Base-by-base conservation (phyloP, 1,140 invertebrate species). In the Drosophila oshimai region DNA sequence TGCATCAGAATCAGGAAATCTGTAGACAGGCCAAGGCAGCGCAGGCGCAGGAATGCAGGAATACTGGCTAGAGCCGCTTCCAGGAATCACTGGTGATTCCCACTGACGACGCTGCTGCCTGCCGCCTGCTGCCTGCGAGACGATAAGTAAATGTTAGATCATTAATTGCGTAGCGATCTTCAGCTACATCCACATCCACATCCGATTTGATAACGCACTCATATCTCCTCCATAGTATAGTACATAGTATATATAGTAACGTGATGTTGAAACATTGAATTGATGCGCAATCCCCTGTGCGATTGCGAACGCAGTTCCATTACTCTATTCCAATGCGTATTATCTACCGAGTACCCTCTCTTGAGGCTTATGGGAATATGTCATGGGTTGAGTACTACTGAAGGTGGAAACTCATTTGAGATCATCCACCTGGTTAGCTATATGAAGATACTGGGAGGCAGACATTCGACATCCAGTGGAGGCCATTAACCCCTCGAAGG, bases 1-100 rank as follows among this genome's bases (percentile, higher is more conserved):
- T 80, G 76, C 42, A 22, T 18, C n/a, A 31, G n/a, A 24, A 68
- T 54, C 37, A 54, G 64, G 64, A 68, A 68, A 67, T 51, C 26
- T 18, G 9, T 7, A 15, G 41, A 44, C 22, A 7, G n/a, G 39
- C 2, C 18, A 7, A n/a, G n/a, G n/a, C n/a, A n/a, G n/a, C n/a
- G n/a, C n/a, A n/a, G n/a, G 2, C n/a, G 2, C 4, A 15, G 41
- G 41, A 26, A 44, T 44, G 22, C n/a, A n/a, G n/a, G 17, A n/a
- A 10, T 9, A 17, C 34, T 36, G 37, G 6, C 7, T 13, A 1
- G 10, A 9, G 2, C 3, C 9, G 22, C 13, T 65, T 39, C 53
- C 28, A 62, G 53, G 58, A 65, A 65, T 34, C 10, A 3, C 18
- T 9, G 33, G 44, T 20, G 58, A 65, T 20, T 47, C 57, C 39